Percentiles rank a stretch among this genome's conserved stretches.
These are phyloP conservation scores for Tautogolabrus adspersus DNA, from an alignment of 2,113 vertebrate species.

Conservation along the genomic window DNA sequence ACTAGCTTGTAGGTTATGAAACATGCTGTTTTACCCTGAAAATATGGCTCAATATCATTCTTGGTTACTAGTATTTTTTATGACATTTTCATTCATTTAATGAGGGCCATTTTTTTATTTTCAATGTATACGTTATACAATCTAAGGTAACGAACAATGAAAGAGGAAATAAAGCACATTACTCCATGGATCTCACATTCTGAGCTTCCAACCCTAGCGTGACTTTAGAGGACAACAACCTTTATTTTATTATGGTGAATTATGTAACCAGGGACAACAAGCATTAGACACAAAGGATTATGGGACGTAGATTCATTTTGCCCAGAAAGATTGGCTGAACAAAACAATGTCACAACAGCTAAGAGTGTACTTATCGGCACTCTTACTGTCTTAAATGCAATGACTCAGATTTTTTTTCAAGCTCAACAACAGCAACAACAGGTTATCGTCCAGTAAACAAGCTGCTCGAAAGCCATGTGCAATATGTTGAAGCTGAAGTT, in stretches of 20 bases:
- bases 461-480: neutral
- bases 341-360: neutral
- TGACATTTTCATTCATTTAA: too few species aligned
- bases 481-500: neutral
- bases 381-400: neutral
- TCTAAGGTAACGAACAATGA: too few species aligned
- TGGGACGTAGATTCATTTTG: neutral
- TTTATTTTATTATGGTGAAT: neutral
- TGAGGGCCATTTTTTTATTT: too few species aligned
- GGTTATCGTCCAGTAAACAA: neutral
- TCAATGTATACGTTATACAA: too few species aligned
- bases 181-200: too few species aligned
- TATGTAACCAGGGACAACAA: neutral
- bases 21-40: too few species aligned
- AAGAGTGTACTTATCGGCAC: neutral
- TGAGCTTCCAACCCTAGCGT: too few species aligned
- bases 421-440: neutral
- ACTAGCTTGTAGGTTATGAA: too few species aligned
- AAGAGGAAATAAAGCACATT: too few species aligned
- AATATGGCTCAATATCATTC: too few species aligned
- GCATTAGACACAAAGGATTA: neutral
- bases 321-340: neutral
- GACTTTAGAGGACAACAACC: too few species aligned
- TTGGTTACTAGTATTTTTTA: too few species aligned
- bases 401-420: neutral